Percentiles rank a stretch among this genome's conserved stretches.
phyloP scores from a whole-genome alignment of 2,113 vertebrate species.

The Siniperca chuatsi region DNA sequence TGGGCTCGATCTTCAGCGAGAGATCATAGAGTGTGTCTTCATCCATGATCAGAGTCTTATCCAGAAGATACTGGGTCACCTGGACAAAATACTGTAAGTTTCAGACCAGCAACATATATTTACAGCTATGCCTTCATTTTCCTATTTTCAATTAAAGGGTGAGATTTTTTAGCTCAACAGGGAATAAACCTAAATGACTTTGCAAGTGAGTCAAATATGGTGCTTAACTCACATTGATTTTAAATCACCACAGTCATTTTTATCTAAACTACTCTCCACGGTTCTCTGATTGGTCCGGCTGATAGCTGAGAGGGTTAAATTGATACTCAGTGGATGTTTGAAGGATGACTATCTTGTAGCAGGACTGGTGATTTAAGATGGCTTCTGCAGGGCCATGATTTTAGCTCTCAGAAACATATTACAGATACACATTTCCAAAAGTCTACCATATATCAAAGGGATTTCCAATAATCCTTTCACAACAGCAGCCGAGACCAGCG shows the following conservation, averaged over 20 bases:
- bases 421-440: neutral
- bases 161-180: neutral
- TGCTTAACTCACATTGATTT: neutral
- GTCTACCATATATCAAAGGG: neutral
- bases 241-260: neutral
- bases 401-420: neutral
- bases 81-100: slow-evolving; percentile 62
- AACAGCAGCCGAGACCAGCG: neutral
- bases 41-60: slow-evolving; percentile 96
- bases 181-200: neutral
- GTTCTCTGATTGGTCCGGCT: neutral
- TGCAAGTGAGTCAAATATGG: neutral
- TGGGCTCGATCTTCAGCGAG: slow-evolving; percentile 96
- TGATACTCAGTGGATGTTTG: neutral
- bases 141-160: neutral
- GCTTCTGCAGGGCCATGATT: neutral
- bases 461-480: neutral
- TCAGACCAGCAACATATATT: neutral
- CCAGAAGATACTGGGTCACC: slow-evolving; percentile 97
- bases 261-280: neutral
- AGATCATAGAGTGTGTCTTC: slow-evolving; percentile 98
- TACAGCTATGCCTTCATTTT: neutral
- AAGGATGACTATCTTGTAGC: neutral
- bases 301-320: neutral
- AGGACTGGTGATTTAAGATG: neutral